These are phyloP conservation scores for Torymus aiolomorphi DNA, from an alignment of 2,888 invertebrate species.

Conservation along the genomic window DNA sequence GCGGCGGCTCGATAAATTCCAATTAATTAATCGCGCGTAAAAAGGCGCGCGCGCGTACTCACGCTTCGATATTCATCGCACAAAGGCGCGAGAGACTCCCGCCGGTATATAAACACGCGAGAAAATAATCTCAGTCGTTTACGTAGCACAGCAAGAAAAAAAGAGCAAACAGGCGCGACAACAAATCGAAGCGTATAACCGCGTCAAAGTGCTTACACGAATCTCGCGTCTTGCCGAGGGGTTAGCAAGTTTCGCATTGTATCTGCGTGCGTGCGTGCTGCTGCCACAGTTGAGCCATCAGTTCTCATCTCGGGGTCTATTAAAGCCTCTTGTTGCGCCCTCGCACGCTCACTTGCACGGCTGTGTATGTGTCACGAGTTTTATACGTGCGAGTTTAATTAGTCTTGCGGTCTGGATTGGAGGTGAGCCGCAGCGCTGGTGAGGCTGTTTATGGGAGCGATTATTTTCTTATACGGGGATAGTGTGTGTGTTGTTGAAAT, in stretches of 20 bases:
- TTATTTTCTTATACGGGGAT: too few relatives aligned
- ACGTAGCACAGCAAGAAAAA: too few relatives aligned
- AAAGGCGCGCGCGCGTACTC: too few relatives aligned
- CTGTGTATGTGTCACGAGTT: background rate
- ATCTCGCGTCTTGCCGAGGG: too few relatives aligned
- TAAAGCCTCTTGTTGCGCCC: slow-evolving; percentile 51
- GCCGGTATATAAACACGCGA: too few relatives aligned
- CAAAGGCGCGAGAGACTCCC: too few relatives aligned
- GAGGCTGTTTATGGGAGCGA: too few relatives aligned
- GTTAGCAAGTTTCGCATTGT: slow-evolving; percentile 6
- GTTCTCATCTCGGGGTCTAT: slow-evolving; percentile 63
- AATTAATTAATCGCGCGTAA: background rate
- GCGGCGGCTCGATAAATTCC: background rate
- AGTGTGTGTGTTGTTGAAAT: too few relatives aligned
- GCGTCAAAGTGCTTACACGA: too few relatives aligned
- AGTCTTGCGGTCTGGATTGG: background rate
- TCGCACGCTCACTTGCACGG: background rate
- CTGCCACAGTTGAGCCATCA: slow-evolving; percentile 39
- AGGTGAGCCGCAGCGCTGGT: too few relatives aligned
- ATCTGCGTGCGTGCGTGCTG: background rate
- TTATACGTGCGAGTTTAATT: slow-evolving; percentile 12
- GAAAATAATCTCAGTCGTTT: too few relatives aligned
- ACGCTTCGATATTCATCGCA: too few relatives aligned
- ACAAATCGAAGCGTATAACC: slow-evolving; percentile 52
- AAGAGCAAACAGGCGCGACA: background rate